Base-by-base conservation (phyloP, 2,888 invertebrate genomes). In the Trisateles emortualis region DNA sequence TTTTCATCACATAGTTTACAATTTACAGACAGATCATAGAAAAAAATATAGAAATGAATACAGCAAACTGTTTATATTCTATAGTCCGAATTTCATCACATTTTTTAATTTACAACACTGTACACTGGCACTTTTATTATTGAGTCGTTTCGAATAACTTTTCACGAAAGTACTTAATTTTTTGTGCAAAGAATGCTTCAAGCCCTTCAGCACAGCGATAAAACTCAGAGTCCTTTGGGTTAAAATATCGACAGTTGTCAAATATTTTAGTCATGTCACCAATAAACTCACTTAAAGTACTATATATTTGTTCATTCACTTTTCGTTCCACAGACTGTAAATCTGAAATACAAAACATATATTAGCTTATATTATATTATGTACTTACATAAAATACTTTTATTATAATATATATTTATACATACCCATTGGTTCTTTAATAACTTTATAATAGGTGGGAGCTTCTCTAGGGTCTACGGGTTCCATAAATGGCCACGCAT, bases 241-340 rank as follows among this genome's bases (percentile, higher is more conserved):
- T 99, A 92, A 98, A 99, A 84, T 98, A 98, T 68, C 99, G 96
- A 94, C 99, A 99, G 92, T 99, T 99, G 93, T 99, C 99, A 90
- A 99, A 99, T 83, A 99, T 98, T 92, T 98, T 98, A 62, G 98
- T 98, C 96, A 99, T 98, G 87, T 99, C 99, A 84, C 98, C 98
- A 81, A 99, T 97, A 88, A 99, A 99, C 84, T 99, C 98, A 84
- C 97, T 96, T 72, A 99, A 94, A 83, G 96, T 97, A 80, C 95
- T 96, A 87, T 99, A 99, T 43, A 94, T 94, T 80, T 95, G 95
- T 72, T 96, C 95, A 79, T 96, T 96, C 83, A 99, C 96, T 91
- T 97, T 96, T 64, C 94, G 94, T 89, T 98, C 98, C 72, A 99
- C 97, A 74, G 97, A 97, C 87, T 98, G 97, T 72, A 99, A 94